These are phyloP conservation scores for Pachyseris speciosa DNA, from an alignment of 64 coral and sea anemone genomes.

Conservation along the genomic window DNA sequence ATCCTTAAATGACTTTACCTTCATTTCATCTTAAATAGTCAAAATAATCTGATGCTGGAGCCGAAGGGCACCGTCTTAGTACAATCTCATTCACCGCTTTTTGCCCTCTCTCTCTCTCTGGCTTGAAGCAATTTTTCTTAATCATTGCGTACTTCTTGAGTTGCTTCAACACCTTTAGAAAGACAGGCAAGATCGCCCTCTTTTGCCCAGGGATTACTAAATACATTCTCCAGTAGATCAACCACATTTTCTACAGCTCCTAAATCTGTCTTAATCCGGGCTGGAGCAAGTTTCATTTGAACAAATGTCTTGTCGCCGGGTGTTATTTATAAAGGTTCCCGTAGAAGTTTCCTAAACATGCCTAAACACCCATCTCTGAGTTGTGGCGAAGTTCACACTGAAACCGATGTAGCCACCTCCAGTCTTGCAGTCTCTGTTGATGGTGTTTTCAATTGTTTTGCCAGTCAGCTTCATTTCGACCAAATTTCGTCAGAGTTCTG, in stretches of 20 bases:
- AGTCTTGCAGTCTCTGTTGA: conserved; percentile 56
- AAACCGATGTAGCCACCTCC: conserved; percentile 35
- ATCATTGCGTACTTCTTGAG: conserved; percentile 27
- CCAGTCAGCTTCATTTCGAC: neutral
- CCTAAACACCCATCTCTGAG: conserved; percentile 50
- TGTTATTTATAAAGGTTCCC: neutral
- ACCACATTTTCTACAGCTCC: conserved; percentile 59
- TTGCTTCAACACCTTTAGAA: conserved; percentile 20
- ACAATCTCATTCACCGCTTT: conserved; percentile 42
- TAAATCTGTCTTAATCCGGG: conserved; percentile 43
- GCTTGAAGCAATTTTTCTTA: conserved; percentile 20
- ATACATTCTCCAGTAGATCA: conserved; percentile 20
- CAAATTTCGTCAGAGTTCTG: conserved; percentile 48
- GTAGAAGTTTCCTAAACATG: neutral
- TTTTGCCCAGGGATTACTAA: conserved; percentile 37
- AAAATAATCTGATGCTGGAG: conserved; percentile 3
- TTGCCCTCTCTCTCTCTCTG: neutral
- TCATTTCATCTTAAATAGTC: conserved; percentile 21
- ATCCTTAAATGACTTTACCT: conserved; percentile 51
- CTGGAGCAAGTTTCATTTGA: conserved; percentile 21
- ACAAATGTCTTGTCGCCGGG: neutral
- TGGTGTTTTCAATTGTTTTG: conserved; percentile 47
- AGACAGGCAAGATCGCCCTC: conserved; percentile 30
- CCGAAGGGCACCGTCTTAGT: neutral
- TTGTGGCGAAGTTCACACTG: conserved; percentile 26